Evolutionary conservation across 2,888 invertebrate genomes (phyloP).

Genomic region (Cyaniris semiargus): DNA sequence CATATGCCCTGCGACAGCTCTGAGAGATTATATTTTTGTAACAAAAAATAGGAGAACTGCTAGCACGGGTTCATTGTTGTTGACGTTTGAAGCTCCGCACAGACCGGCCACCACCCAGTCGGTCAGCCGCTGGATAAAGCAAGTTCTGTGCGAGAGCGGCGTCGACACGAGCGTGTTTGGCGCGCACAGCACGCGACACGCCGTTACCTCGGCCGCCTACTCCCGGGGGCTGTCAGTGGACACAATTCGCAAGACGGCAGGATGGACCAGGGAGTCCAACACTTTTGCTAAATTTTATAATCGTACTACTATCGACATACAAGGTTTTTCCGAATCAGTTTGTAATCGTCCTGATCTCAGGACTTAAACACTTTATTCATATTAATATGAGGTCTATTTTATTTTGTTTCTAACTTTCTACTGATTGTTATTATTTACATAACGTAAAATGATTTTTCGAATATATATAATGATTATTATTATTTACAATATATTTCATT

Average conservation of each 20-base stretch:
- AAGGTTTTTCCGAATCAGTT: neutral
- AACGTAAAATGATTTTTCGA: too few relatives aligned
- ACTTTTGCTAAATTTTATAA: neutral
- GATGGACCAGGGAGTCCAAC: constrained; percentile 8
- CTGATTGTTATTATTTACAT: too few relatives aligned
- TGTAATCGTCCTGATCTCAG: neutral
- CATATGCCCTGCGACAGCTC: constrained; percentile 15
- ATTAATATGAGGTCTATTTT: too few relatives aligned
- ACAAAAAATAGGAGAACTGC: constrained; percentile 15
- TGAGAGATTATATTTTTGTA: constrained; percentile 15
- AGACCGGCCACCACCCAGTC: neutral
- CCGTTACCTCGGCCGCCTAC: neutral
- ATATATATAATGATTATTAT: too few relatives aligned
- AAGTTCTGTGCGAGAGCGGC: neutral
- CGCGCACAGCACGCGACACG: constrained; percentile 5
- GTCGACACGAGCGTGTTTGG: neutral
- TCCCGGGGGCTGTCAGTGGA: neutral
- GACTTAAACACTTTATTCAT: too few relatives aligned
- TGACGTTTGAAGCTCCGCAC: neutral
- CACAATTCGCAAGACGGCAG: neutral
- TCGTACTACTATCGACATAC: neutral
- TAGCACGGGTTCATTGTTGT: neutral
- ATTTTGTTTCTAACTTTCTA: too few relatives aligned
- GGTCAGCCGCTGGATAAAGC: neutral
- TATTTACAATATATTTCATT: neutral